A percentile compares a stretch with the other conserved stretches of the same genome.
phyloP scores from a whole-genome alignment of 2,888 invertebrate species.

The Tribolium freemani region DNA sequence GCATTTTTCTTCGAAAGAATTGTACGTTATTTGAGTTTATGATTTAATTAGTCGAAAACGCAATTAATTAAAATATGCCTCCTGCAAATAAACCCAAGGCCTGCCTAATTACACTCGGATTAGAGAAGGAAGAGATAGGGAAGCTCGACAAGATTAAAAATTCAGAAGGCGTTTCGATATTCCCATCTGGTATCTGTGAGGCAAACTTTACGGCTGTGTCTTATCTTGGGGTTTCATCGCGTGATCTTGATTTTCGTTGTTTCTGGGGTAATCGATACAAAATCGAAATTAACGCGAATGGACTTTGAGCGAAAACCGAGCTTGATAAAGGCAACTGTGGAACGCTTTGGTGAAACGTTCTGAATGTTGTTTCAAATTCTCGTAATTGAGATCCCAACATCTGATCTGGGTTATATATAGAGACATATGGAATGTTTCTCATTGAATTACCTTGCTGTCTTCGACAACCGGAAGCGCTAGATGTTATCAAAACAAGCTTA shows the following conservation, averaged over 20 bases:
- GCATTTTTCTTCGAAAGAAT: slow-evolving; percentile 11
- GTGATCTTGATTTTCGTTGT: slow-evolving; percentile 24
- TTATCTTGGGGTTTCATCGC: slow-evolving; percentile 27
- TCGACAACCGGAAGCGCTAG: background rate
- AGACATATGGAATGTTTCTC: slow-evolving; percentile 11
- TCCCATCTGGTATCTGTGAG: slow-evolving; percentile 31
- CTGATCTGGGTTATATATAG: background rate
- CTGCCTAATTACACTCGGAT: slow-evolving; percentile 31
- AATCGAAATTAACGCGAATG: background rate
- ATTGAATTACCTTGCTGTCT: slow-evolving; percentile 11
- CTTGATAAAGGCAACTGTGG: slow-evolving; percentile 2
- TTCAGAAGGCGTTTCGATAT: slow-evolving; percentile 28
- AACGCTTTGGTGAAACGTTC: background rate
- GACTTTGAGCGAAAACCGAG: slow-evolving; percentile 1
- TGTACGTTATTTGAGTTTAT: slow-evolving; percentile 26
- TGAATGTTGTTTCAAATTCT: slow-evolving; percentile 19
- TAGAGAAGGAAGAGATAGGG: slow-evolving; percentile 1
- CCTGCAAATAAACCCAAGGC: slow-evolving; percentile 25
- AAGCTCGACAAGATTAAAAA: slow-evolving; percentile 30
- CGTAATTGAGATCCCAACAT: slow-evolving; percentile 14
- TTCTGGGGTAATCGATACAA: slow-evolving; percentile 15
- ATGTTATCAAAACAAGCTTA: background rate
- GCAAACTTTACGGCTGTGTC: slow-evolving; percentile 22
- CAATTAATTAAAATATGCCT: slow-evolving; percentile 37
- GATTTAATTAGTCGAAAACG: slow-evolving; percentile 31